Evolutionary conservation across 2,888 invertebrate genomes (phyloP), one percentile per base, ranked within the genome.

Genomic region (Exephanes ischioxanthus): DNA sequence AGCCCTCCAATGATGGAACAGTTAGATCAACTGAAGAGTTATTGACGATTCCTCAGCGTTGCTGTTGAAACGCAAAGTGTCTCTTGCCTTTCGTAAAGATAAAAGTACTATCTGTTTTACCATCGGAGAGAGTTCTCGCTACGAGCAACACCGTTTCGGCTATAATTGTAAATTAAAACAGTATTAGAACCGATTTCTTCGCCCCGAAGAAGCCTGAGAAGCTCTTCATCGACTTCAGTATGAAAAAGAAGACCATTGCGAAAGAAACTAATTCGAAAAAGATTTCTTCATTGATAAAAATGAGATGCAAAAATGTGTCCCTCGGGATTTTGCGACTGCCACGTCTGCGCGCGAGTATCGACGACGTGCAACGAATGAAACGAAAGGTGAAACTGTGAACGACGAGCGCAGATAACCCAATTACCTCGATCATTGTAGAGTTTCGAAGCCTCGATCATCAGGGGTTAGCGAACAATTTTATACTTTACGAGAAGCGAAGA

Each of bases 371-470:
- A 51, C 71, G 41, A 55, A 33, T 48, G 33, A 14, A 78, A 85
- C 66, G 53, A 75, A 75, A 53, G 68, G 48, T 37, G 45, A 61
- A 63, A 58, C 63, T 78, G 79, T 53, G 61, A 72, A 75, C 41
- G 55, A 79, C 71, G 79, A 82, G 67, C 82, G 82, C 63, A 61
- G 76, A 80, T 82, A 86, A 86, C 85, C 68, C 76, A 73, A 86
- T 76, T 86, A 86, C 86, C 86, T 86, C 86, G 77, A 77, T 83
- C 78, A 53, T 78, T 51, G 75, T 67, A 86, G 77, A 78, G 73
- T 77, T 76, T 67, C 67, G 53, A 72, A 63, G 45, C 61, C 76
- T 81, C 63, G 19, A 77, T 78, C 66, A 26, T 45, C 55, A 26
- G 77, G 55, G 66, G 37, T 41, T 26, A 55, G 71, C 11, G 48